Conservation (phyloP, 2,888 invertebrate species). For the Coecobrya sp. region DNA sequence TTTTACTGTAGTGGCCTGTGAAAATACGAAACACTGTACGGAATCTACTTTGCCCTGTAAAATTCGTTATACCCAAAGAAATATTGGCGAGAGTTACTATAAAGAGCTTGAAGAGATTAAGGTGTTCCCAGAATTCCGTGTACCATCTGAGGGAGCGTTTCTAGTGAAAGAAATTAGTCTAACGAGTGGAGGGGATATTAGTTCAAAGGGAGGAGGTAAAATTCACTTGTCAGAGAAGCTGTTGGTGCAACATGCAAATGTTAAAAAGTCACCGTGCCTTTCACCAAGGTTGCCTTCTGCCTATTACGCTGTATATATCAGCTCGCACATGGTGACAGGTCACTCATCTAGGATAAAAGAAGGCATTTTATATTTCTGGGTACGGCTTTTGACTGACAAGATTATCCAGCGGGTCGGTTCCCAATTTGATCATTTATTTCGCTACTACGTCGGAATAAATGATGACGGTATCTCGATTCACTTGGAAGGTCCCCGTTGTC, state of each 20-base stretch:
- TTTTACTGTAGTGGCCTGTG: neutral
- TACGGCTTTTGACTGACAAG: neutral
- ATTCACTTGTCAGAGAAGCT: neutral
- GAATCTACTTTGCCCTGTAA: neutral
- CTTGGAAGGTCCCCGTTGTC: slow-evolving; percentile 24
- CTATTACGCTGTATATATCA: neutral
- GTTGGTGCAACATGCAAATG: neutral
- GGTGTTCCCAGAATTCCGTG: neutral
- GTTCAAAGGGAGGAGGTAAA: too few species aligned
- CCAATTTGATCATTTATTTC: slow-evolving; percentile 1
- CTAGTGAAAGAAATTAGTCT: slow-evolving; percentile 1
- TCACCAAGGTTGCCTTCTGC: neutral
- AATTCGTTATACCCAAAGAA: neutral
- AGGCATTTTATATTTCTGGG: slow-evolving; percentile 31
- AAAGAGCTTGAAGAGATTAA: neutral
- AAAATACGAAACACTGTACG: neutral
- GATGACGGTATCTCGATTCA: neutral
- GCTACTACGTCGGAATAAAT: neutral
- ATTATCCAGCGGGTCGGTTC: neutral
- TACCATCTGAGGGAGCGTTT: slow-evolving; percentile 20
- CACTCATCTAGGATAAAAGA: neutral
- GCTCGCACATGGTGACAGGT: neutral
- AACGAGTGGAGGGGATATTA: neutral
- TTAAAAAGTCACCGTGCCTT: slow-evolving; percentile 1
- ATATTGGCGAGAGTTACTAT: neutral